These are phyloP conservation scores for Pachydiplax longipennis DNA, from an alignment of 2,888 invertebrate species.

Conservation along the genomic window DNA sequence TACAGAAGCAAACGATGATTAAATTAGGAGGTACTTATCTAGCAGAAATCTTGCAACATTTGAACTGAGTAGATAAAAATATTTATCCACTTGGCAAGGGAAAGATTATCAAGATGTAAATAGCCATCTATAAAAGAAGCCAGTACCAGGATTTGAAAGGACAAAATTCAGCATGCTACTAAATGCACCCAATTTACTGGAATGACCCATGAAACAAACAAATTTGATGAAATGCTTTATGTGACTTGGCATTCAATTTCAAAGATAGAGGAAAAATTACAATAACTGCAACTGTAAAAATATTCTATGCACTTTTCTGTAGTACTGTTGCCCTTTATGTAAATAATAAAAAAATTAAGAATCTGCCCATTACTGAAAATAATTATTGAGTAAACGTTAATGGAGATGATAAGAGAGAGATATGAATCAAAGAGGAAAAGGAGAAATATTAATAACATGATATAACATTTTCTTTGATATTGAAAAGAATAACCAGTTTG, in stretches of 20 bases:
- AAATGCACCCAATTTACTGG: not conserved
- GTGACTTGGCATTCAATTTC: not conserved
- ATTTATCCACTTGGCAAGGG: too few relatives aligned
- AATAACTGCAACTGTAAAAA: too few relatives aligned
- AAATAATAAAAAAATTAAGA: constrained; percentile 51
- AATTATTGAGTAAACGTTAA: constrained; percentile 46
- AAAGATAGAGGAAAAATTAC: not conserved
- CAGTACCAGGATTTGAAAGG: not conserved
- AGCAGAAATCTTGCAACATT: too few relatives aligned
- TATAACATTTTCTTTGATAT: constrained; percentile 46
- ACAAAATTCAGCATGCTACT: not conserved
- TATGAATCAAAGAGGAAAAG: constrained; percentile 26
- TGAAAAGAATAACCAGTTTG: constrained; percentile 48
- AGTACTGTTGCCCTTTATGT: not conserved
- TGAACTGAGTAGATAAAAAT: too few relatives aligned
- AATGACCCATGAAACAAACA: not conserved
- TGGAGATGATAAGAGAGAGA: not conserved
- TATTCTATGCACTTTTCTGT: not conserved
- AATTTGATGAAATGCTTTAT: not conserved
- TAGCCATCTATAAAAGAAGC: too few relatives aligned
- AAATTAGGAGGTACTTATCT: not conserved
- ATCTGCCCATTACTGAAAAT: constrained; percentile 13
- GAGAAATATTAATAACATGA: constrained; percentile 14
- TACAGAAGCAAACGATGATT: not conserved
- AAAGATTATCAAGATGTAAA: too few relatives aligned